A percentile compares a stretch with the other conserved stretches of the same genome.
These are phyloP conservation scores for Promerops cafer DNA, from an alignment of 2,113 vertebrate species.

Conservation along the genomic window DNA sequence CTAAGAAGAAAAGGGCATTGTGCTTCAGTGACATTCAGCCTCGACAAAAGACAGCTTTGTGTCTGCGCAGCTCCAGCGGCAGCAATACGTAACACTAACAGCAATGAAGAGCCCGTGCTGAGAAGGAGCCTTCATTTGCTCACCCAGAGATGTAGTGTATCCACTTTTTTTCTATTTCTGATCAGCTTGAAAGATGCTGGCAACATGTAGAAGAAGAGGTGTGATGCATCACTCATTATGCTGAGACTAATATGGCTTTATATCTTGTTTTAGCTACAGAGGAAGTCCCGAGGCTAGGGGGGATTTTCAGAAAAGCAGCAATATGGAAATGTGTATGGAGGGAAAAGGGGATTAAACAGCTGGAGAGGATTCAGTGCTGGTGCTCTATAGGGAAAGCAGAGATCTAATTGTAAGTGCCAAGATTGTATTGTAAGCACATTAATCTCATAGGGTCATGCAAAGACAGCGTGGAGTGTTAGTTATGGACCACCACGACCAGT, in stretches of 20 bases:
- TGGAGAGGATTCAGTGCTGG: neutral
- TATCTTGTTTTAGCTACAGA: conserved; percentile 22
- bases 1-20: neutral
- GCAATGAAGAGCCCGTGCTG: neutral
- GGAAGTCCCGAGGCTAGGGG: neutral
- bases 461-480: neutral
- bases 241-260: neutral
- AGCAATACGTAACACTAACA: neutral
- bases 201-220: neutral
- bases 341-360: neutral
- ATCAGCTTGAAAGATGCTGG: neutral
- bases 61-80: neutral
- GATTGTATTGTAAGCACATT: fast-evolving
- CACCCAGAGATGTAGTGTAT: neutral
- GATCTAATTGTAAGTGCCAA: neutral
- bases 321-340: neutral
- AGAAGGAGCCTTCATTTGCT: neutral
- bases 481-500: neutral
- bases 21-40: neutral
- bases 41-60: conserved; percentile 1
- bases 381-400: neutral
- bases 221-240: neutral
- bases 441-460: neutral
- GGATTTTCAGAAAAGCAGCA: conserved; percentile 3
- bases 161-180: neutral